Conservation (phyloP, 2,888 invertebrate species). For the Ophioninae sp. region DNA sequence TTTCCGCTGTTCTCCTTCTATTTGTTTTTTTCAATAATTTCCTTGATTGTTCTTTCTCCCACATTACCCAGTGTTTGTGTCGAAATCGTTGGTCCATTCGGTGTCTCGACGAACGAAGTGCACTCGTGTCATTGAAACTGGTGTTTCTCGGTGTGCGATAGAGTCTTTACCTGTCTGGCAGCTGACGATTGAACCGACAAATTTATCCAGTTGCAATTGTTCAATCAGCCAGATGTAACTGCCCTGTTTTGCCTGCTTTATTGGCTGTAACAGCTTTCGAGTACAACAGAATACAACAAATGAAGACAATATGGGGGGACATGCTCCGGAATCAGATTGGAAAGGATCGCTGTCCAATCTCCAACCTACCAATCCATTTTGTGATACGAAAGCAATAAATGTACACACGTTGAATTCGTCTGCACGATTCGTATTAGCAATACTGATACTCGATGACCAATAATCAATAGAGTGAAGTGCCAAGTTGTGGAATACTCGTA, state of each 20-base stretch:
- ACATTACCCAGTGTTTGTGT: background rate
- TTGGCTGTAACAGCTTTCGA: background rate
- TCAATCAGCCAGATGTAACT: background rate
- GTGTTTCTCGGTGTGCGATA: background rate
- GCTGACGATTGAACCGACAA: background rate
- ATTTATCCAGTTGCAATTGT: background rate
- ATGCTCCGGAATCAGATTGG: background rate
- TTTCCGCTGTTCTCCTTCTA: conserved; percentile 3
- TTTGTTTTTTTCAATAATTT: background rate
- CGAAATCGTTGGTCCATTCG: background rate
- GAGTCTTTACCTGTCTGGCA: background rate
- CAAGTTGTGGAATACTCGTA: conserved; percentile 11
- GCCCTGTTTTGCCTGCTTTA: conserved; percentile 2
- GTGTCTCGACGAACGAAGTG: background rate
- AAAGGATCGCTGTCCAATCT: background rate
- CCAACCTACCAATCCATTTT: background rate
- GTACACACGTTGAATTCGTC: background rate
- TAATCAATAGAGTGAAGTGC: conserved; percentile 27
- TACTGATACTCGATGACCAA: conserved; percentile 11
- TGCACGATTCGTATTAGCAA: background rate
- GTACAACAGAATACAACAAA: background rate
- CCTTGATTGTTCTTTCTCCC: background rate
- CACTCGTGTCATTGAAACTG: background rate
- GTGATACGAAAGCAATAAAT: background rate
- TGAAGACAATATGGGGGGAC: background rate